Evolutionary conservation across 2,113 vertebrate species (phyloP), one percentile per base, ranked within the genome.

Genomic region (Archilochus colubris): DNA sequence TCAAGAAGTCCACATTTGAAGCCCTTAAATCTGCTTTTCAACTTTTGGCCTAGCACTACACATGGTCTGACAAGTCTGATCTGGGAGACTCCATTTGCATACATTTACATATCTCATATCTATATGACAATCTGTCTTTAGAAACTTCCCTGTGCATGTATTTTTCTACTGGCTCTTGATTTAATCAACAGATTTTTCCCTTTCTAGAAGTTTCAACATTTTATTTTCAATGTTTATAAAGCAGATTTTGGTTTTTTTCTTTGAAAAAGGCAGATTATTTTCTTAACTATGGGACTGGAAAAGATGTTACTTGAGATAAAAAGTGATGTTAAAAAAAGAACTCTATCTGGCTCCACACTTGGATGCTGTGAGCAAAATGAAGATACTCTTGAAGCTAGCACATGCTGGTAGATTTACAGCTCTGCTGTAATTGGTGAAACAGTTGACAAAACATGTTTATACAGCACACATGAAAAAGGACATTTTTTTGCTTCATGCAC

Each of bases 401-500:
- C 48, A 77, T 67, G 79, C 58, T 94, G 55, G 51, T 96, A 88
- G 55, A 88, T 86, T 96, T 88, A 74, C 72, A 94, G 33, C 31
- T 93, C 46, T 77, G 22, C 63, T 80, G 27, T 88, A 95, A 94
- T 78, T 89, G 93, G 68, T 12, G 59, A 92, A 96, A 76, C 40
- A 63, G 63, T 93, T 89, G 85, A 74, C 23, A 91, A 79, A 83
- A 84, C 16, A 93, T 86, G 50, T 94, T 95, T 78, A 66, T 83
- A 88, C 20, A 93, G 40, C 30, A 84, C 33, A 72, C 54, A 27
- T 18, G 24, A 73, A 89, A 95, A 89, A 67, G 14, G 20, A 23
- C 5, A n/a, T n/a, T 61, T 93, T 93, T 62, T 54, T 82, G n/a
- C 25, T 43, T 67, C n/a, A 9, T 62, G 14, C 5, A 2, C 5